Evolutionary conservation across 2,113 vertebrate genomes (phyloP).

Genomic region (Brachirus orientalis): DNA sequence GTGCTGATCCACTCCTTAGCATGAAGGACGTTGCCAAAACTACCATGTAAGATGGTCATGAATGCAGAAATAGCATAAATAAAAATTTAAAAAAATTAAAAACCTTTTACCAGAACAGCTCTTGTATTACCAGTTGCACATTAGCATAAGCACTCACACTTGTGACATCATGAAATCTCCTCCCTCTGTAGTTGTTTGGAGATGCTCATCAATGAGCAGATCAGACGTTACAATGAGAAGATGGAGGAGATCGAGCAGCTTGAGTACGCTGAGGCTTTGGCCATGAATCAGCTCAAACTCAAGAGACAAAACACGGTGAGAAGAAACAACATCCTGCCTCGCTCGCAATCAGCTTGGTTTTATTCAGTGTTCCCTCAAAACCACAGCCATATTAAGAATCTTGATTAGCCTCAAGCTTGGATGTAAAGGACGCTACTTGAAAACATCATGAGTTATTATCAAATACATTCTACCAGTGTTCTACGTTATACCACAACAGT

Average conservation of each 20-base stretch:
- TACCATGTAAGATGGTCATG: conserved; percentile 86
- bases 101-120: background rate
- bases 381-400: background rate
- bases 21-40: conserved; percentile 98
- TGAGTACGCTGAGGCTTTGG: conserved; percentile 90
- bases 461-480: too few species aligned
- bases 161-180: background rate
- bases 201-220: conserved; percentile 96
- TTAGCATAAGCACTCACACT: background rate
- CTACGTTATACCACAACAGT: background rate
- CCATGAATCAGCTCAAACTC: conserved; percentile 90
- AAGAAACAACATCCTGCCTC: background rate
- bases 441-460: background rate
- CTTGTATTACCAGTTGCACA: too few species aligned
- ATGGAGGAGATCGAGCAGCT: conserved; percentile 96
- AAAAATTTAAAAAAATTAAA: too few species aligned
- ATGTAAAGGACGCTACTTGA: background rate
- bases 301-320: conserved; percentile 88
- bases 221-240: conserved; percentile 92
- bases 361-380: background rate
- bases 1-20: conserved; percentile 91
- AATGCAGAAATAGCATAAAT: too few species aligned
- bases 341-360: background rate
- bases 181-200: conserved; percentile 88
- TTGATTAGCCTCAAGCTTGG: background rate